These are phyloP conservation scores for Lasioglossum morio DNA, from an alignment of 2,888 invertebrate genomes.

Conservation along the genomic window DNA sequence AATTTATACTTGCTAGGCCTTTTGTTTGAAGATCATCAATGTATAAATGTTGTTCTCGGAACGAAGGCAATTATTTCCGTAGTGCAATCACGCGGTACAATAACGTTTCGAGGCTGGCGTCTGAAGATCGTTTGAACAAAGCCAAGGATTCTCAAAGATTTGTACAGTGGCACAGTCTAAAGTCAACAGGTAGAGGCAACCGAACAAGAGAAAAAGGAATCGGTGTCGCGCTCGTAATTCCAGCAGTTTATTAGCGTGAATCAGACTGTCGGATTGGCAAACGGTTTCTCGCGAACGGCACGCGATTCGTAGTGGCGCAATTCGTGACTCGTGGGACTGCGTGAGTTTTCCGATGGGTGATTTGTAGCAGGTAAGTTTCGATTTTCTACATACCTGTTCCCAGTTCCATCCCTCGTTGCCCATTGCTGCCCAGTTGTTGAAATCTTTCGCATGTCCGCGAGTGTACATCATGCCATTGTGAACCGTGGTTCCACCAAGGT, in stretches of 20 bases:
- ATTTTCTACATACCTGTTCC: constrained; percentile 85
- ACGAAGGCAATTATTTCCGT: no score
- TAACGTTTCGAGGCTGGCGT: no score
- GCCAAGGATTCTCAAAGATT: background rate
- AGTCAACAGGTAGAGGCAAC: background rate
- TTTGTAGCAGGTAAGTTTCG: background rate
- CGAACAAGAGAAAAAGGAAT: constrained; percentile 17
- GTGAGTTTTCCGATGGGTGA: background rate
- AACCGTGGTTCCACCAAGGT: constrained; percentile 89
- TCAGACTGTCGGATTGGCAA: constrained; percentile 46
- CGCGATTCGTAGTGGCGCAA: constrained; percentile 41
- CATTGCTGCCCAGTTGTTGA: constrained; percentile 90
- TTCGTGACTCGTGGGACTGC: background rate
- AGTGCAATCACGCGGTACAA: no score
- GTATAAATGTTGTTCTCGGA: no score
- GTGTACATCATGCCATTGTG: constrained; percentile 95
- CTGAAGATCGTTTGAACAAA: background rate
- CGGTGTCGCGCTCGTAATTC: constrained; percentile 18
- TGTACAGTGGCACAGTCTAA: background rate
- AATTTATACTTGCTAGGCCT: no score
- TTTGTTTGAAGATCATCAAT: no score
- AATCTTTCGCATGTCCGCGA: constrained; percentile 91
- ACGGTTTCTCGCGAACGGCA: constrained; percentile 24
- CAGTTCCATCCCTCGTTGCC: constrained; percentile 93
- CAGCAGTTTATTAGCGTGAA: constrained; percentile 28